Conservation (phyloP, 1,140 invertebrate genomes). For the Drosophila malerkotliana region DNA sequence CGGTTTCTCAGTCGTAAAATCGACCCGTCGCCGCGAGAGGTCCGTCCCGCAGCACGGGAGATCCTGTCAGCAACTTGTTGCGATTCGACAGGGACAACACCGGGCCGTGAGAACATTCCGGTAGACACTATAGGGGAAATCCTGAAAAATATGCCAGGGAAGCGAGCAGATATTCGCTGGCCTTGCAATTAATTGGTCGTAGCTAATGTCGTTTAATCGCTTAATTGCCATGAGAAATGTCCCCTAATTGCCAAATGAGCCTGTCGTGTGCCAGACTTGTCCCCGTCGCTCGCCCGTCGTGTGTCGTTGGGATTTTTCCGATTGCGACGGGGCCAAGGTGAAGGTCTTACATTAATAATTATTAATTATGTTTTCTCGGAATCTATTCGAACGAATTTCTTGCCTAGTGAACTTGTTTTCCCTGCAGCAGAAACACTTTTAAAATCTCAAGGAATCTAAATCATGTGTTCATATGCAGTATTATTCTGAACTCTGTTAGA, state of each 20-base stretch:
- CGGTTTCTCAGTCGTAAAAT: slow-evolving; percentile 70
- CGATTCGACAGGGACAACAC: slow-evolving; percentile 20
- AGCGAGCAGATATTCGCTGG: slow-evolving; percentile 21
- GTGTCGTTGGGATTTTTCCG: slow-evolving; percentile 51
- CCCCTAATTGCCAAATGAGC: slow-evolving; percentile 2
- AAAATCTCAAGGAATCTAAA: too few relatives aligned
- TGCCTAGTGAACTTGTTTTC: too few relatives aligned
- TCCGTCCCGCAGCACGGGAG: slow-evolving; percentile 2
- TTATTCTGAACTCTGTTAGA: too few relatives aligned
- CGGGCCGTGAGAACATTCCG: slow-evolving; percentile 55
- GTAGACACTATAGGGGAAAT: slow-evolving; percentile 22
- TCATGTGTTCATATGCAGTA: too few relatives aligned
- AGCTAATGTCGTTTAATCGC: slow-evolving; percentile 74
- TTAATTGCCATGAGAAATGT: slow-evolving; percentile 62
- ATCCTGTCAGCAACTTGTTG: slow-evolving; percentile 47
- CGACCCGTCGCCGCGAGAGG: slow-evolving; percentile 15
- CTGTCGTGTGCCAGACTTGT: slow-evolving; percentile 66
- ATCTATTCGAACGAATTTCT: not conserved
- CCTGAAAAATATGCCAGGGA: slow-evolving; percentile 11
- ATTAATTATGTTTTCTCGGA: slow-evolving; percentile 44
- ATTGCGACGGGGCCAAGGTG: slow-evolving; percentile 9
- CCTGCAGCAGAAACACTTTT: too few relatives aligned
- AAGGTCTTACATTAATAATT: slow-evolving; percentile 42
- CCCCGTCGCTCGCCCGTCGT: slow-evolving; percentile 24
- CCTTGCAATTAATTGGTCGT: slow-evolving; percentile 66